Percentiles rank a stretch among this genome's conserved stretches.
phyloP scores from a whole-genome alignment of 2,888 invertebrate species.

The Eueremaeus valkanovi region DNA sequence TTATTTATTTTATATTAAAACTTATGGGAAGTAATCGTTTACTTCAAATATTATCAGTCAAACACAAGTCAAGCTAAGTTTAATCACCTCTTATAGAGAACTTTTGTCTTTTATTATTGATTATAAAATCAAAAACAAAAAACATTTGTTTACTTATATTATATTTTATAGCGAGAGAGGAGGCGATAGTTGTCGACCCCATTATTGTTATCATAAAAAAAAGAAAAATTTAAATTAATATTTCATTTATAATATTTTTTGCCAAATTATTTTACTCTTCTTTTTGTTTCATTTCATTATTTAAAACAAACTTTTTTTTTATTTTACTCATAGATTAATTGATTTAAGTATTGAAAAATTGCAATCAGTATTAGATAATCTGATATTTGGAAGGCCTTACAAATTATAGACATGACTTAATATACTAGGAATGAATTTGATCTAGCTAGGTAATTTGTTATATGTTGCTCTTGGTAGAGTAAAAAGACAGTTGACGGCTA shows the following conservation, averaged over 20 bases:
- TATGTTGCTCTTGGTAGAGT: too few relatives aligned
- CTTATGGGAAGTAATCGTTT: background rate
- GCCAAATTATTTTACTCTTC: background rate
- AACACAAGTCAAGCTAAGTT: slow-evolving; percentile 13
- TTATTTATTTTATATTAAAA: background rate
- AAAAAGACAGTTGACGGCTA: too few relatives aligned
- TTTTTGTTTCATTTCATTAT: background rate
- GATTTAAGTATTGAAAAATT: too few relatives aligned
- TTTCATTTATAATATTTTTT: background rate
- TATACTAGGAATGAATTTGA: too few relatives aligned
- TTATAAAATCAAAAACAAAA: background rate
- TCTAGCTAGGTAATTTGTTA: too few relatives aligned
- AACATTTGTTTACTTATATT: background rate
- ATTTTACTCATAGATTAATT: background rate
- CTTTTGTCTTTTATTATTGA: background rate
- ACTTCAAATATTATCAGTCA: slow-evolving; percentile 22
- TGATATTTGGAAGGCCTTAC: too few relatives aligned
- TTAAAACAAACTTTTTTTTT: background rate
- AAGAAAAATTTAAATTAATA: too few relatives aligned
- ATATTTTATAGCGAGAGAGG: background rate
- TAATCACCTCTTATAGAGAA: slow-evolving; percentile 19
- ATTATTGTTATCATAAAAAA: background rate
- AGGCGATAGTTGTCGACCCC: background rate
- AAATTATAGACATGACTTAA: too few relatives aligned
- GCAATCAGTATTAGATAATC: too few relatives aligned